These are phyloP conservation scores for Eubasilissa splendida DNA, from an alignment of 2,888 invertebrate genomes.

Conservation along the genomic window DNA sequence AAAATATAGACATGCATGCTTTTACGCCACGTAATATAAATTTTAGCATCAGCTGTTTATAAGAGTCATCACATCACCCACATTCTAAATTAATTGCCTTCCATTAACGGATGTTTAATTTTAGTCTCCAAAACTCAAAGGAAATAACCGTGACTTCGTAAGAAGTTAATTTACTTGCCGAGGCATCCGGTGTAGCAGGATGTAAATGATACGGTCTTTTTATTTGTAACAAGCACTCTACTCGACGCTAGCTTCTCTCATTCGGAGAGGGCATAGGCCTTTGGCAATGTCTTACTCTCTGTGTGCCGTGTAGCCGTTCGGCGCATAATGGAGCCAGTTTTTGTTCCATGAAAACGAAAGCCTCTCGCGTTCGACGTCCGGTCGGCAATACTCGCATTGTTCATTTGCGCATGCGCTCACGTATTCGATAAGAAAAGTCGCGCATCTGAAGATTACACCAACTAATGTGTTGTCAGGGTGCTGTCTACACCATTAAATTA, in stretches of 20 bases:
- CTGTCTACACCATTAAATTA: neutral
- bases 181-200: conserved; percentile 11
- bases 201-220: conserved; percentile 25
- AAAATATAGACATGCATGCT: no score
- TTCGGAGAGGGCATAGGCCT: conserved; percentile 18
- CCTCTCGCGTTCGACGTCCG: neutral
- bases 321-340: conserved; percentile 16
- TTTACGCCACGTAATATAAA: no score
- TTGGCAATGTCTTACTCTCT: conserved; percentile 8
- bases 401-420: neutral
- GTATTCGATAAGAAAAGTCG: neutral
- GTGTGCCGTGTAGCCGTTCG: neutral
- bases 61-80: no score
- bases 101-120: no score
- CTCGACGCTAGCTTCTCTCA: neutral
- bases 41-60: no score
- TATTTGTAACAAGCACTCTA: neutral
- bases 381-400: neutral
- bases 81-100: no score
- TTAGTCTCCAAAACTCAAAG: no score
- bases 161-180: no score
- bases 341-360: conserved; percentile 31
- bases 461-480: no score
- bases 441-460: neutral
- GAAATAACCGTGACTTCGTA: no score